These are phyloP conservation scores for Poecilia gillii DNA, from an alignment of 2,797 vertebrate species.

Conservation along the genomic window DNA sequence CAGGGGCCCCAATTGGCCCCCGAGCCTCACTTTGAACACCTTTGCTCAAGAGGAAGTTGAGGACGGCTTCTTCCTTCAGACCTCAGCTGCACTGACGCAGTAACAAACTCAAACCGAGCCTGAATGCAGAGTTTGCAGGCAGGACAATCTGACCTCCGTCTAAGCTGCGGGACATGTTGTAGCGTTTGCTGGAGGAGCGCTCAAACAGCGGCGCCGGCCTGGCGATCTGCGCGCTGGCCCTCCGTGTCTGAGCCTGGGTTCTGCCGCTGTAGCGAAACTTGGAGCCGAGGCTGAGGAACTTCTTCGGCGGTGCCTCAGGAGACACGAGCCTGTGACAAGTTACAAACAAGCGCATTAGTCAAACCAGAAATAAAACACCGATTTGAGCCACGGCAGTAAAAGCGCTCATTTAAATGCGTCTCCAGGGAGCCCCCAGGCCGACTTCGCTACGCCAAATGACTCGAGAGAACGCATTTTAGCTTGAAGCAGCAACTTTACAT, in stretches of 20 bases:
- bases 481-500: constrained; percentile 33
- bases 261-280: constrained; percentile 98
- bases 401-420: constrained; percentile 32
- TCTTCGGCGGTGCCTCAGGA: constrained; percentile 95
- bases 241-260: constrained; percentile 93
- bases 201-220: constrained; percentile 93
- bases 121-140: not conserved
- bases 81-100: not conserved
- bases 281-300: constrained; percentile 94
- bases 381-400: constrained; percentile 10
- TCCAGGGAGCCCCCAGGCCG: constrained; percentile 17
- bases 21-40: no score
- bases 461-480: constrained; percentile 7
- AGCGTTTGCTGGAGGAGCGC: constrained; percentile 93
- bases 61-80: not conserved
- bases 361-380: constrained; percentile 29
- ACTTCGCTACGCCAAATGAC: constrained; percentile 24
- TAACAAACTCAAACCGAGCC: not conserved
- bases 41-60: no score
- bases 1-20: no score
- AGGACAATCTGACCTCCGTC: constrained; percentile 86
- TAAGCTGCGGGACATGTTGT: constrained; percentile 95
- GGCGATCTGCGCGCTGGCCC: constrained; percentile 93
- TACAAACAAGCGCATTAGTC: constrained; percentile 46
- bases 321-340: constrained; percentile 86